Conservation (phyloP, 2,113 vertebrate genomes). For the Apodemus sylvaticus region DNA sequence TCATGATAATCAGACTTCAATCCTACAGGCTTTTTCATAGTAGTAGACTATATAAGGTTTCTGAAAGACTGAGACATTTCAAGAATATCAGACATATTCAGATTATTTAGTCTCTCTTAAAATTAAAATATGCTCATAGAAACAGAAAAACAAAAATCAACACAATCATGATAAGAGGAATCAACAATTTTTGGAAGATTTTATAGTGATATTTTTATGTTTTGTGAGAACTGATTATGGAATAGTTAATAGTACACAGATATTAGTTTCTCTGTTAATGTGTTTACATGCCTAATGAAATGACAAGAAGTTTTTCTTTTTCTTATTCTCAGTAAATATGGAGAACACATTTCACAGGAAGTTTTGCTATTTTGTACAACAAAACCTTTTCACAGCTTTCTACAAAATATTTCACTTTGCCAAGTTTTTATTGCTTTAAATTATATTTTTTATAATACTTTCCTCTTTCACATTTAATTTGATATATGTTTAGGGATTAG, state of each 20-base stretch:
- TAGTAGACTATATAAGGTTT: background rate
- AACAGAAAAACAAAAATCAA: background rate
- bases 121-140: background rate
- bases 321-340: background rate
- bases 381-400: background rate
- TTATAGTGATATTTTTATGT: background rate
- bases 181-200: background rate
- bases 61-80: background rate
- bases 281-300: background rate
- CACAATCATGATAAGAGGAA: background rate
- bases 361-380: background rate
- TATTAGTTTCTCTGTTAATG: background rate
- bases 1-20: background rate
- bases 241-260: background rate
- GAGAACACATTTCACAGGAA: background rate
- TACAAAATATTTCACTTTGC: background rate
- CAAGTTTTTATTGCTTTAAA: background rate
- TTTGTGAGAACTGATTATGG: background rate
- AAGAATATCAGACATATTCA: background rate
- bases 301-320: background rate
- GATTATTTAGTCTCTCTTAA: background rate
- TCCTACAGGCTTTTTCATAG: background rate
- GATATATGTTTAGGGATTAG: background rate
- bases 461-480: background rate
- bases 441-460: background rate